phyloP scores from a whole-genome alignment of 2,797 vertebrate genomes.

The Nannoperca obscura region DNA sequence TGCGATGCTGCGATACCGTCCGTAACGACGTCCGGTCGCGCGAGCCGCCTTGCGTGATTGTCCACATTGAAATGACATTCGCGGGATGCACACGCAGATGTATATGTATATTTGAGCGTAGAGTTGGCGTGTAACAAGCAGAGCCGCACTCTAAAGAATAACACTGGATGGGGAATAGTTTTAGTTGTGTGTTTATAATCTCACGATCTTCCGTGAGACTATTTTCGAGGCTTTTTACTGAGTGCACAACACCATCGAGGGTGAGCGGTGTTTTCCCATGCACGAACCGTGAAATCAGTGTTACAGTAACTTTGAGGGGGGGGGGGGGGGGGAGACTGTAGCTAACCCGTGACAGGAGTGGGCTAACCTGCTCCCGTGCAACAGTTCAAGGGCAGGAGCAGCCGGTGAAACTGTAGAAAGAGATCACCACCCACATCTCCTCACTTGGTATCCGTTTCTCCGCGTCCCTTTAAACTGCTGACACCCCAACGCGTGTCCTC shows the following conservation, averaged over 20 bases:
- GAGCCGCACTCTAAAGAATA: not conserved
- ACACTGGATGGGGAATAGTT: not conserved
- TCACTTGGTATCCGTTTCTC: not conserved
- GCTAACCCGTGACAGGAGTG: not conserved
- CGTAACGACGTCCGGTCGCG: conserved; percentile 1
- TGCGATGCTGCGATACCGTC: not conserved
- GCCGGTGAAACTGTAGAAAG: conserved; percentile 24
- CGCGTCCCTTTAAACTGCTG: conserved; percentile 59
- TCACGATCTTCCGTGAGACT: not conserved
- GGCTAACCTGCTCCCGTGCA: conserved; percentile 38
- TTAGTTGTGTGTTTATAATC: too few relatives aligned
- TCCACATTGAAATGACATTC: conserved; percentile 15
- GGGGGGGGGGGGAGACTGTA: not conserved
- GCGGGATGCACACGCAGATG: conserved; percentile 5
- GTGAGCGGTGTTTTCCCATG: not conserved
- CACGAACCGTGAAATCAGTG: conserved; percentile 13
- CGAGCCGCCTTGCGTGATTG: not conserved
- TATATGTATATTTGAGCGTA: not conserved
- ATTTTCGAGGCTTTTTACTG: not conserved
- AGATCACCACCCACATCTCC: not conserved
- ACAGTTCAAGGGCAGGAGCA: conserved; percentile 54
- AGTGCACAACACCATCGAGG: not conserved
- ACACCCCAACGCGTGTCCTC: conserved; percentile 55
- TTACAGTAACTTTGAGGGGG: conserved; percentile 44
- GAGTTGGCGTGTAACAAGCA: conserved; percentile 25